Percentiles rank a stretch among this genome's conserved stretches.
These are phyloP conservation scores for Limnephilus auricula DNA, from an alignment of 2,888 invertebrate species.

Conservation along the genomic window DNA sequence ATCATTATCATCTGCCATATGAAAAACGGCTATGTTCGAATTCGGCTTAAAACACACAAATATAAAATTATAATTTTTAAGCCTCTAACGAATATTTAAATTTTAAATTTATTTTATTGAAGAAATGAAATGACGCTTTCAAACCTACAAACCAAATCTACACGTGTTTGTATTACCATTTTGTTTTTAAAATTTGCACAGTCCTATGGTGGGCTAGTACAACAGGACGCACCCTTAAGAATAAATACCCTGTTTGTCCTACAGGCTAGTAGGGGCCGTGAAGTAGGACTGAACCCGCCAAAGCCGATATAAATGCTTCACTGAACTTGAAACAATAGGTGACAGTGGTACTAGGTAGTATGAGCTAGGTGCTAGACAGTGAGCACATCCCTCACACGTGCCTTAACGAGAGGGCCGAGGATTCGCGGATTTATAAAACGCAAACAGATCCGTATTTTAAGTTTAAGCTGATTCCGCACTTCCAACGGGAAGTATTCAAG, in stretches of 20 bases:
- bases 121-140: neutral
- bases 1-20: no score
- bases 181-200: neutral
- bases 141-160: no score
- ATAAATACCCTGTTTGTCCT: neutral
- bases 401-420: neutral
- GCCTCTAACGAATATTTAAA: no score
- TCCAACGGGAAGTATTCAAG: neutral
- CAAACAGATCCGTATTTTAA: neutral
- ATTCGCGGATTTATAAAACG: neutral
- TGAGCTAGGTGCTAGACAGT: neutral
- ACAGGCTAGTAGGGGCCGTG: neutral
- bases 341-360: neutral
- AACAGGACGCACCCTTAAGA: neutral
- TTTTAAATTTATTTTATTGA: neutral
- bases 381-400: neutral
- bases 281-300: neutral
- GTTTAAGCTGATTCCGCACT: neutral
- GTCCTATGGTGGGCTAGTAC: no score
- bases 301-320: constrained; percentile 9
- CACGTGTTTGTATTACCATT: neutral
- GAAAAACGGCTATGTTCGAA: no score
- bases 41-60: no score
- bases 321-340: constrained; percentile 36
- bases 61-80: no score